Conservation (phyloP, 2,888 invertebrate genomes). For the Drosophila incognita region DNA sequence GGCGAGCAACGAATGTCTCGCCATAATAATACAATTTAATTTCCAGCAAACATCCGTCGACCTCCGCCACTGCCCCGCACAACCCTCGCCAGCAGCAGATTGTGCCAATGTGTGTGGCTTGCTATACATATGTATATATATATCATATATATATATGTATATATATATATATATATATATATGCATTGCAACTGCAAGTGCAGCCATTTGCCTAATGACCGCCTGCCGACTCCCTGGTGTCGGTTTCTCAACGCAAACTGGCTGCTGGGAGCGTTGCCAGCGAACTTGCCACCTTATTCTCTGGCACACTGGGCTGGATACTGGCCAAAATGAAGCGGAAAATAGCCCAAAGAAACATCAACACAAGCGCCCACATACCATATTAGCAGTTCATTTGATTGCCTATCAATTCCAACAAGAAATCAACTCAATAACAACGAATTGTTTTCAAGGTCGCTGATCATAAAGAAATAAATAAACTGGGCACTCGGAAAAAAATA, state of each 20-base stretch:
- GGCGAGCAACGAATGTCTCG: constrained; percentile 76
- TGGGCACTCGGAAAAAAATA: neutral
- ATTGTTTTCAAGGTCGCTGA: neutral
- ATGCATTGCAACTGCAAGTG: constrained; percentile 68
- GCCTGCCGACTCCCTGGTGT: constrained; percentile 60
- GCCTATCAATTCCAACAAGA: neutral
- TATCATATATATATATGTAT: constrained; percentile 5
- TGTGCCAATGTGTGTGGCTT: constrained; percentile 67
- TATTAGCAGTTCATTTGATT: constrained; percentile 26
- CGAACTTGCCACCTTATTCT: constrained; percentile 37
- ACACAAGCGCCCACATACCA: constrained; percentile 1
- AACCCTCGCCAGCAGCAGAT: constrained; percentile 22
- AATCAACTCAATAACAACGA: neutral
- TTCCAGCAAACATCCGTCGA: constrained; percentile 78
- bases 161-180: constrained; percentile 19
- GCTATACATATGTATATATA: neutral
- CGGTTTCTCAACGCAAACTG: constrained; percentile 45
- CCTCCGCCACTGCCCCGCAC: neutral
- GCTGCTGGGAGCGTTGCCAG: constrained; percentile 46
- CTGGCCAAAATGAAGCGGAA: constrained; percentile 42
- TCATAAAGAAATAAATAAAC: neutral
- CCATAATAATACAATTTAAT: constrained; percentile 81
- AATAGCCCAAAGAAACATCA: constrained; percentile 2
- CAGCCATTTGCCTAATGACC: constrained; percentile 80
- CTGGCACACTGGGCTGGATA: constrained; percentile 56